phyloP scores from a whole-genome alignment of 2,113 vertebrate species.

The Myocastor coypus region DNA sequence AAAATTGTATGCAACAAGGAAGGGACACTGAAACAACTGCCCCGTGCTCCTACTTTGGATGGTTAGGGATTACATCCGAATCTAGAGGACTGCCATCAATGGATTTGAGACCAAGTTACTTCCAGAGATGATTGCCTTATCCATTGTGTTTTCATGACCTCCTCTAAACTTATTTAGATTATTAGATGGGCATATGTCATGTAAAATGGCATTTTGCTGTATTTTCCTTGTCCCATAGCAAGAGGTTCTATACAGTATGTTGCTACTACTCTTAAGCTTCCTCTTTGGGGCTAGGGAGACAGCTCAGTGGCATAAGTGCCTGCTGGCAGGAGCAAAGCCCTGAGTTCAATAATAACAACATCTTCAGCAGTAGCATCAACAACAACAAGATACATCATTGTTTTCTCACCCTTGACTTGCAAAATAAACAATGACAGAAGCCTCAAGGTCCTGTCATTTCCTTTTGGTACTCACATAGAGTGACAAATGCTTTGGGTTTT shows the following conservation, averaged over 20 bases:
- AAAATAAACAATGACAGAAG: neutral
- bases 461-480: neutral
- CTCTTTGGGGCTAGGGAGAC: no score
- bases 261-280: neutral
- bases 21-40: no score
- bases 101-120: no score
- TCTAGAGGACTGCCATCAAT: no score
- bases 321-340: no score
- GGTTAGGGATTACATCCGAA: no score
- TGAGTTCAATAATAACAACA: no score
- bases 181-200: neutral
- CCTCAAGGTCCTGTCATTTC: neutral
- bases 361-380: no score
- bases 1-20: no score
- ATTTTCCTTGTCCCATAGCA: neutral
- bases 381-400: neutral
- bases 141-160: neutral
- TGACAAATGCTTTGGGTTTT: neutral
- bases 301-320: no score
- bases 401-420: neutral
- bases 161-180: neutral
- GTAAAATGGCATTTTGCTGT: neutral
- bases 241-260: neutral
- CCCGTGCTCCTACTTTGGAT: no score
- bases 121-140: neutral